Evolutionary conservation across 1,140 invertebrate species (phyloP).

Genomic region (Brachionus calyciflorus): DNA sequence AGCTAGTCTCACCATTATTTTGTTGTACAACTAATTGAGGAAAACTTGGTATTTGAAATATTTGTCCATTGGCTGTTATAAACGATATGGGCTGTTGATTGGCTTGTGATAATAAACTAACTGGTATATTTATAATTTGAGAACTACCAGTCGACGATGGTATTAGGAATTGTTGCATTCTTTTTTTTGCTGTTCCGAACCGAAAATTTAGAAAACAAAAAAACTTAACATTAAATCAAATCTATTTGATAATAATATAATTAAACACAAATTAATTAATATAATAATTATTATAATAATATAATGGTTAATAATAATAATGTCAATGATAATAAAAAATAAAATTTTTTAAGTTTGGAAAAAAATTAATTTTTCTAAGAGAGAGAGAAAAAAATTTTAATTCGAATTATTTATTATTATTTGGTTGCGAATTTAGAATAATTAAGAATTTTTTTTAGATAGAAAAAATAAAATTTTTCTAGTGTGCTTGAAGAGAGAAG

Average conservation of each 20-base stretch:
- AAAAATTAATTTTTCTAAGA: neutral
- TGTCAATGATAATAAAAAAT: neutral
- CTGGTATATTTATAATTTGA: conserved; percentile 43
- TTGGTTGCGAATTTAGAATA: too few species aligned
- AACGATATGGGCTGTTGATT: conserved; percentile 37
- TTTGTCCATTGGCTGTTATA: conserved; percentile 39
- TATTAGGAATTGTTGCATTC: conserved; percentile 45
- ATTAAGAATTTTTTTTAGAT: too few species aligned
- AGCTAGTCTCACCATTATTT: neutral
- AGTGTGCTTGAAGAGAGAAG: too few species aligned
- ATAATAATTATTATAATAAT: too few species aligned
- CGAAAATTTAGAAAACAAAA: neutral
- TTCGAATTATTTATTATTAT: too few species aligned
- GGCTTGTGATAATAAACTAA: conserved; percentile 24
- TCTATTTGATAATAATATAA: too few species aligned
- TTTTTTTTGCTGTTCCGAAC: neutral
- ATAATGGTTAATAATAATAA: conserved; percentile 33
- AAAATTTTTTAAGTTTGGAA: neutral
- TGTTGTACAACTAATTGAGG: conserved; percentile 22
- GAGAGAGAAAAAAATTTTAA: too few species aligned
- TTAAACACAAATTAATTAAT: too few species aligned
- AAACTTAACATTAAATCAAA: conserved; percentile 15
- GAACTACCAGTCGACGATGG: conserved; percentile 44
- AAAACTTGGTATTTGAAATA: conserved; percentile 35
- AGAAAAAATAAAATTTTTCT: too few species aligned